Base-by-base conservation (phyloP, 1,140 invertebrate species). In the Heterodera carotae region DNA sequence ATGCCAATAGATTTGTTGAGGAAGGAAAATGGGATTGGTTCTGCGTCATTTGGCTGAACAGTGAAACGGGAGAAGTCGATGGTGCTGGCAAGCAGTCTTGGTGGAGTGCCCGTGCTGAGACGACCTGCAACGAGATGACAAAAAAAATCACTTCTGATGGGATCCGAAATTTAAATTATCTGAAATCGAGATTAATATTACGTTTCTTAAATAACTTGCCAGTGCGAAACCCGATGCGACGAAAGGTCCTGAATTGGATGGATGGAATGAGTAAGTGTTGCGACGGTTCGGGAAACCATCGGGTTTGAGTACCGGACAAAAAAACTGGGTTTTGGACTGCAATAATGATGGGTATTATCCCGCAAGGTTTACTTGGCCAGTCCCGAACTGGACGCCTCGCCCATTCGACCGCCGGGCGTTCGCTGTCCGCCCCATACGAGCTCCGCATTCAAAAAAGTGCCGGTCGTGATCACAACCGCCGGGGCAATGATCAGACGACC, bases 101-200 rank as follows among this genome's bases (percentile, higher is more conserved):
- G 94, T 6, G 95, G 95, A 27, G 95, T 97, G 22, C 94, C 93
- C 79, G 95, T 97, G 91, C 95, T 94, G 1, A 97, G 88, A 84
- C 94, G 89, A n/a, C 93, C 93, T 89, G 96, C 91, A 85, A 88
- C 90, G 86, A 96, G 94, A 33, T 73, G 71, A 39, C 31, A n/a
- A n/a, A n/a, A 7, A 22, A 25, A 39, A 69, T 15, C n/a, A 31
- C n/a, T n/a, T n/a, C n/a, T n/a, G n/a, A n/a, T n/a, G n/a, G n/a
- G n/a, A n/a, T n/a, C n/a, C n/a, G n/a, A n/a, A n/a, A n/a, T n/a
- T n/a, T n/a, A n/a, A n/a, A 25, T 69, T 69, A 68, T 5, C 1
- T 7, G 31, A 68, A 29, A 27, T n/a, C 31, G 31, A 7, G 8
- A 36, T 48, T 27, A 10, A 10, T 33, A 34, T 27, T 15, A 69